phyloP scores from a whole-genome alignment of 2,797 vertebrate species.

The Sebastes nivosus region DNA sequence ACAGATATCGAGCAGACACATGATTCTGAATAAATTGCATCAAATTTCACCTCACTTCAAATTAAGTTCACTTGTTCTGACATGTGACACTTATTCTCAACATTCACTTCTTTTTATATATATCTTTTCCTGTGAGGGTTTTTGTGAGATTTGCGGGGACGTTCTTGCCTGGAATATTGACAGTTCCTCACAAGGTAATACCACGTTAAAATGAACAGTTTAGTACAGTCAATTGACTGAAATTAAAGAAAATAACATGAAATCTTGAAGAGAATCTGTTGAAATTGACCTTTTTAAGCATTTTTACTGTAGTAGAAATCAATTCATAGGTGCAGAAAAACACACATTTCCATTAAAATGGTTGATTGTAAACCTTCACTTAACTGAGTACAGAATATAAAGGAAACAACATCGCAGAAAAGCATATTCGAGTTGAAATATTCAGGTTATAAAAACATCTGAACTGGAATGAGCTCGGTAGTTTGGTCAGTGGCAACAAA shows the following conservation, averaged over 20 bases:
- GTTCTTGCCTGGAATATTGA: constrained; percentile 19
- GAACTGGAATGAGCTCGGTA: constrained; percentile 20
- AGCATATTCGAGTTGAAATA: constrained; percentile 15
- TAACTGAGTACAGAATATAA: constrained; percentile 6
- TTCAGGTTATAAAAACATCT: constrained; percentile 25
- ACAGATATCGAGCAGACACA: constrained; percentile 70
- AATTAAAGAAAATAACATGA: not conserved
- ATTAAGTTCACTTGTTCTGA: constrained; percentile 71
- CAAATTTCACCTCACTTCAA: constrained; percentile 75
- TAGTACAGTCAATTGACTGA: too few species aligned
- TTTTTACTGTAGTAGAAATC: constrained; percentile 3
- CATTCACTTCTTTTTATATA: constrained; percentile 41
- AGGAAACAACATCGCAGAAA: constrained; percentile 11
- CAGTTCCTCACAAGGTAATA: constrained; percentile 38
- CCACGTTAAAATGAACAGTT: not conserved
- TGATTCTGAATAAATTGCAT: constrained; percentile 76
- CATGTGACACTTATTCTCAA: constrained; percentile 76
- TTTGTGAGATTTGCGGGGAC: constrained; percentile 32
- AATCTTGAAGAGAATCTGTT: not conserved
- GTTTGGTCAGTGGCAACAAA: constrained; percentile 57
- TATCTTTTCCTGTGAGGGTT: constrained; percentile 35
- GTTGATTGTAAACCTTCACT: constrained; percentile 34
- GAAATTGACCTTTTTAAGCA: not conserved
- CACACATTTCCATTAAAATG: not conserved
- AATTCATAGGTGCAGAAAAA: not conserved